Evolutionary conservation across 2,797 vertebrate species (phyloP).

Genomic region (Coluber constrictor): DNA sequence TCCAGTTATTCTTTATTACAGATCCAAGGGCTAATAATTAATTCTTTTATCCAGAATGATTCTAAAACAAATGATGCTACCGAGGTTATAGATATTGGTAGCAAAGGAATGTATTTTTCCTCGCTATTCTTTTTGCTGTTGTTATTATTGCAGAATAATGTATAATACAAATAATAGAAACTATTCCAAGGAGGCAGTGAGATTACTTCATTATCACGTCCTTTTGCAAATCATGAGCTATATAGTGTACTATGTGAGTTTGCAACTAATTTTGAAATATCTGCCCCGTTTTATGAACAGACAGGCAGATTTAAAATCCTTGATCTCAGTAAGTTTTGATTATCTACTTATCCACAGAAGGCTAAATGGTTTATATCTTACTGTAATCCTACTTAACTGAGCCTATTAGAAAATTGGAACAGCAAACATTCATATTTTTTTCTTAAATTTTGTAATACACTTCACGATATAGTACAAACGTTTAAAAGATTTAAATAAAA

Average conservation of each 20-base stretch:
- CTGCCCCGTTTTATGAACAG: background rate
- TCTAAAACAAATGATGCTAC: background rate
- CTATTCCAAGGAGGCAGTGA: background rate
- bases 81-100: background rate
- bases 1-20: constrained; percentile 16
- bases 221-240: background rate
- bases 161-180: background rate
- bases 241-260: background rate
- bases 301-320: background rate
- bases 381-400: background rate
- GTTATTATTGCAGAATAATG: background rate
- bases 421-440: background rate
- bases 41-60: constrained; percentile 6
- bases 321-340: background rate
- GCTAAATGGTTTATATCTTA: background rate
- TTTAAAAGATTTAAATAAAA: too few species aligned
- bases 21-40: background rate
- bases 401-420: background rate
- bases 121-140: background rate
- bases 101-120: background rate
- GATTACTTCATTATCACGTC: background rate
- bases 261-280: background rate
- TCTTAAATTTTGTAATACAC: background rate
- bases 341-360: background rate
- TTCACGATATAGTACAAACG: background rate